These are phyloP conservation scores for Mesocricetus auratus DNA, from an alignment of 2,113 vertebrate species.

Conservation along the genomic window DNA sequence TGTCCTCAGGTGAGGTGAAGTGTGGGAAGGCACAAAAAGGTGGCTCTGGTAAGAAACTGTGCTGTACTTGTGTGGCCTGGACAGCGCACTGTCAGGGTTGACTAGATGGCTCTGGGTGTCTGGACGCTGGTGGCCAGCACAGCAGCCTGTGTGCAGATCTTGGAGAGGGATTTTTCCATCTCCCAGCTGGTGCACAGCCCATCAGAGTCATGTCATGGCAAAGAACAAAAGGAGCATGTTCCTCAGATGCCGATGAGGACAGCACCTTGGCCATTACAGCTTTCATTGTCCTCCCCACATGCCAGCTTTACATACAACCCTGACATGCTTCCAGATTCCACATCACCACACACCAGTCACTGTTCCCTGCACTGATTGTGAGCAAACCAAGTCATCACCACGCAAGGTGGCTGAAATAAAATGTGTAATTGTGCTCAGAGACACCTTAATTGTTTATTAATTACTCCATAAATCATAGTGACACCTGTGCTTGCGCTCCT, in stretches of 20 bases:
- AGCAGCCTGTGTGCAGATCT: not conserved
- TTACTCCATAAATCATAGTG: slow-evolving; percentile 94
- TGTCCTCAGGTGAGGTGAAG: not conserved
- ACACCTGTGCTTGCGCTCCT: slow-evolving; percentile 89
- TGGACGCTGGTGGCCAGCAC: not conserved
- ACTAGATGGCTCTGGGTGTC: not conserved
- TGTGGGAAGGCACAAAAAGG: not conserved
- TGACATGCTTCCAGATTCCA: not conserved
- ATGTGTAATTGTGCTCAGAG: slow-evolving; percentile 84
- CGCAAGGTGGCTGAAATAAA: slow-evolving; percentile 72
- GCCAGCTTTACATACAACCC: not conserved
- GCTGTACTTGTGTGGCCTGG: not conserved
- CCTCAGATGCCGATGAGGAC: not conserved
- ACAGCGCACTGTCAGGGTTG: not conserved
- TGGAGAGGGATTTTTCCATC: not conserved
- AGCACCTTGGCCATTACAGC: not conserved
- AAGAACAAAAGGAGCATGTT: not conserved
- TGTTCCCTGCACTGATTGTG: not conserved
- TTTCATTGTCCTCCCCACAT: not conserved
- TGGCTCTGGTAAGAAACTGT: not conserved
- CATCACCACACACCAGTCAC: not conserved
- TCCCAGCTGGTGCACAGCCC: not conserved
- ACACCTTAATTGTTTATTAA: slow-evolving; percentile 94
- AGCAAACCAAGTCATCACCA: slow-evolving; percentile 30
- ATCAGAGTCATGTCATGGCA: not conserved